phyloP scores from a whole-genome alignment of 2,113 vertebrate species.

The Anoplopoma fimbria region DNA sequence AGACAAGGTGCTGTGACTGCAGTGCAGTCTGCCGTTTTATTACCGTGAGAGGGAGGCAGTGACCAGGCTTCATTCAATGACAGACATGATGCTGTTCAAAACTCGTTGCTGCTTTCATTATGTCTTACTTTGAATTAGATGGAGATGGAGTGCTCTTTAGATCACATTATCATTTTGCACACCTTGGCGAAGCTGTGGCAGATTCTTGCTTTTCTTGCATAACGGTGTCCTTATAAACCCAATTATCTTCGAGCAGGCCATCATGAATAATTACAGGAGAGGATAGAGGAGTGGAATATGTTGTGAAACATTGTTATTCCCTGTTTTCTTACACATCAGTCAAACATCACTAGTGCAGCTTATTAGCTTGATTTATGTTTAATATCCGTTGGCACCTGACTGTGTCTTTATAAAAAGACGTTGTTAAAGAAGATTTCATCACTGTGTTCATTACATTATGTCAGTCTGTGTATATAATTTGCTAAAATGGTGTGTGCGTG shows the following conservation, averaged over 20 bases:
- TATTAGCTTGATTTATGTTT: neutral
- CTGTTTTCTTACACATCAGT: neutral
- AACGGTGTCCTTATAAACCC: neutral
- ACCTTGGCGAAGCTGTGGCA: neutral
- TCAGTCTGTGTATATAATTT: neutral
- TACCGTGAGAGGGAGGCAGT: constrained; percentile 23
- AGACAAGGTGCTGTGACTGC: constrained; percentile 46
- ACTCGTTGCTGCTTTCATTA: constrained; percentile 3
- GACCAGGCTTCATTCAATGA: constrained; percentile 33
- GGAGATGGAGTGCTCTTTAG: neutral
- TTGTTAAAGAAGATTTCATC: neutral
- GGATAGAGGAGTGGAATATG: neutral
- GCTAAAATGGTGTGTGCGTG: neutral
- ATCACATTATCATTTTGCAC: neutral
- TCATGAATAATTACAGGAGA: neutral
- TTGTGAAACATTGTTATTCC: neutral
- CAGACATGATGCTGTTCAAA: constrained; percentile 9
- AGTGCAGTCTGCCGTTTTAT: constrained; percentile 49
- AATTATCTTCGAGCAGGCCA: neutral
- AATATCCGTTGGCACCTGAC: neutral
- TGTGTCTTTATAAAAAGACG: neutral
- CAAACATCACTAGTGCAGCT: neutral
- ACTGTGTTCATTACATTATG: neutral
- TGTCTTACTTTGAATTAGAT: constrained; percentile 28
- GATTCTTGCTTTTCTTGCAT: constrained; percentile 6